Base-by-base conservation (phyloP, 2,113 vertebrate genomes). In the Scolopax mira region DNA sequence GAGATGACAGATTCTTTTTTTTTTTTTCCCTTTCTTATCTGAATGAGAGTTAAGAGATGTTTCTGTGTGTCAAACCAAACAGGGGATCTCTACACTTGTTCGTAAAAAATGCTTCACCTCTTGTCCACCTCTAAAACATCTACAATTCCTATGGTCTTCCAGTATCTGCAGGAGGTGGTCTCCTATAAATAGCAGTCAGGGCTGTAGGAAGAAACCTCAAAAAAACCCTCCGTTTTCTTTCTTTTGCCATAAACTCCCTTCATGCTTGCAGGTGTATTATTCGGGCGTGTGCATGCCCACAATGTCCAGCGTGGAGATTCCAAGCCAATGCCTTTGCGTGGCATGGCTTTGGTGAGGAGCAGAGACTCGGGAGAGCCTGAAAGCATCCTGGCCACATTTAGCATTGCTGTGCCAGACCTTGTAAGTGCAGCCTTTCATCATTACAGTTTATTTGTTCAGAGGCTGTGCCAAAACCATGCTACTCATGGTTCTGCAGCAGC, bases 371-470 rank as follows among this genome's bases (percentile, higher is more conserved):
- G n/a, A 88, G 54, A 79, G 41, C 37, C 37, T 77, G 82, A 92
- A 92, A 90, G 72, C 25, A 62, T 13, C 15, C 37, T 78, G 75
- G 78, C 51, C 24, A 24, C 46, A 37, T 58, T 30, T 83, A 72
- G 30, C 64, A 51, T n/a, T 48, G 19, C 37, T 51, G 0, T 58
- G 85, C 67, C 75, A 90, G 60, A 37, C 18, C 18, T 65, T 35
- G 7, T 80, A 80, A 92, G 33, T 51, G 83, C 85, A 92, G 37
- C 35, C 82, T 77, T 94, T 88, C 28, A 58, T 90, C 88, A 51
- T 62, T 70, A 46, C 25, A 46, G 25, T 4, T 70, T 54, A 35
- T 80, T 88, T 88, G n/a, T n/a, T 90, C 67, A 33, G 90, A 80
- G 71, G 82, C 75, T 85, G 28, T 70, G 66, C 62, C 92, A 85